Percentiles rank a stretch among this genome's conserved stretches.
phyloP scores from a whole-genome alignment of 2,113 vertebrate species.

The Leucoraja erinaceus region DNA sequence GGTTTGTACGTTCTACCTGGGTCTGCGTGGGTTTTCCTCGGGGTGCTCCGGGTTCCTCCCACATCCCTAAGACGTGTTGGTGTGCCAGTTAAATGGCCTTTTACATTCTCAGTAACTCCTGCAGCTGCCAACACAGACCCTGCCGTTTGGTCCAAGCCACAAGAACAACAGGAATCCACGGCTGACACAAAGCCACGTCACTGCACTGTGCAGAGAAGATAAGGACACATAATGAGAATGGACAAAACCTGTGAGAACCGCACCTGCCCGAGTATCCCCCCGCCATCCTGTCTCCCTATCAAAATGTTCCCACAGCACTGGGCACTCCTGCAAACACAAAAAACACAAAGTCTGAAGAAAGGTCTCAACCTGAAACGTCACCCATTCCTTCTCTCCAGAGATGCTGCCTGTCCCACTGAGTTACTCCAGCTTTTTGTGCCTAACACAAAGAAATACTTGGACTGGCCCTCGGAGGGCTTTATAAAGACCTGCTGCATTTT shows the following conservation, averaged over 20 bases:
- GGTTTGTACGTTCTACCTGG: too few species aligned
- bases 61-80: too few species aligned
- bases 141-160: neutral
- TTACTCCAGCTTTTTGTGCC: too few species aligned
- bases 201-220: neutral
- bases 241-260: neutral
- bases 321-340: too few species aligned
- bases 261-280: neutral
- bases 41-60: too few species aligned
- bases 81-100: too few species aligned
- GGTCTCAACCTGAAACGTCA: too few species aligned
- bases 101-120: neutral
- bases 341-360: too few species aligned
- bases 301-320: neutral
- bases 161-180: neutral
- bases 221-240: neutral
- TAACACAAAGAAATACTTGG: neutral
- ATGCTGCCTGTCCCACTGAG: too few species aligned
- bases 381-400: too few species aligned
- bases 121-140: neutral
- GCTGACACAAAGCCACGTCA: neutral
- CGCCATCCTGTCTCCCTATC: too few species aligned
- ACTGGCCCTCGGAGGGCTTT: neutral
- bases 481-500: neutral
- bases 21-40: too few species aligned